These are phyloP conservation scores for Arrhopalites spinosus DNA, from an alignment of 2,888 invertebrate species.

Conservation along the genomic window DNA sequence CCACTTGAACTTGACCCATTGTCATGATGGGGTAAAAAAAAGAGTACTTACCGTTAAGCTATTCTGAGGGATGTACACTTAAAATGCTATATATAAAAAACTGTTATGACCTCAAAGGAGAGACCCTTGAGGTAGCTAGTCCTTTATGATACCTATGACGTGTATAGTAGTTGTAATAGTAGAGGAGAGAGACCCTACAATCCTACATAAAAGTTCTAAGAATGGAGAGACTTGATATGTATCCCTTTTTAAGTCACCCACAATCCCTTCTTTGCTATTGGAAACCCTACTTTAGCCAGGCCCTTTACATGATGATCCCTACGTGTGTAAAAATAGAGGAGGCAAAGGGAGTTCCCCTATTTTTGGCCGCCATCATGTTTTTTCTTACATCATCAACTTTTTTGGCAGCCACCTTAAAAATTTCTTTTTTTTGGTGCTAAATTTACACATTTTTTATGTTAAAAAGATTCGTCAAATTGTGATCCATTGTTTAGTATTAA, in stretches of 20 bases:
- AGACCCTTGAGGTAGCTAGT: too few relatives aligned
- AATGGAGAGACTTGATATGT: neutral
- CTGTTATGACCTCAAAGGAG: too few relatives aligned
- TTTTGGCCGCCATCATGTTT: constrained; percentile 7
- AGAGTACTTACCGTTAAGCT: neutral
- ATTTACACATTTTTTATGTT: too few relatives aligned
- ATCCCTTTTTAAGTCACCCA: constrained; percentile 9
- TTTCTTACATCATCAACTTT: neutral
- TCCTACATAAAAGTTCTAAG: neutral
- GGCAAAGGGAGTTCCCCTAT: constrained; percentile 4
- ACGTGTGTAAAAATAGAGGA: neutral
- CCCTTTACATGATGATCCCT: neutral
- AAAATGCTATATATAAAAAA: too few relatives aligned
- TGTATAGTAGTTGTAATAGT: too few relatives aligned
- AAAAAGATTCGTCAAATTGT: too few relatives aligned
- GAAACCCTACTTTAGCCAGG: constrained; percentile 13
- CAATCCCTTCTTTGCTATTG: constrained; percentile 3
- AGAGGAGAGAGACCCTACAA: too few relatives aligned
- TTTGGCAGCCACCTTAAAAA: too few relatives aligned
- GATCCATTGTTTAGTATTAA: too few relatives aligned
- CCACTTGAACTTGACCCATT: constrained; percentile 34
- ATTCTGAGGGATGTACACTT: too few relatives aligned
- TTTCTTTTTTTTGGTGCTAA: neutral
- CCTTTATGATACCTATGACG: too few relatives aligned
- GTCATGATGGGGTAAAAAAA: constrained; percentile 5